phyloP scores from a whole-genome alignment of 2,797 vertebrate species.

The Paedocypris micromegethes region DNA sequence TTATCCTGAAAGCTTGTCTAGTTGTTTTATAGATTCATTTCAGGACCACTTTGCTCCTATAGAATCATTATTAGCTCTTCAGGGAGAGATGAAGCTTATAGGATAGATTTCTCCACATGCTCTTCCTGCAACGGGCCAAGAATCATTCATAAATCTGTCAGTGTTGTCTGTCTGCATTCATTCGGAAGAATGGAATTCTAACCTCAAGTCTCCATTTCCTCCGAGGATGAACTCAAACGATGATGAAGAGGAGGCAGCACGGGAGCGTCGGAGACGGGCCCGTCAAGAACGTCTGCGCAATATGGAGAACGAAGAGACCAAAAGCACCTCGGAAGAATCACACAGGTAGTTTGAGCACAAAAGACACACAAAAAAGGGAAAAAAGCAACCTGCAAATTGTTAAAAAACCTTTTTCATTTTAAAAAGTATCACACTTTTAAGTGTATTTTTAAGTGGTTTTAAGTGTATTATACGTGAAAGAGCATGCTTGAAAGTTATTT shows the following conservation, averaged over 20 bases:
- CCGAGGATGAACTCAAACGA: conserved; percentile 74
- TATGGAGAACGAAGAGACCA: conserved; percentile 72
- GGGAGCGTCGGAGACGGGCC: conserved; percentile 81
- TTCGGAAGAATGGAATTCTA: neutral
- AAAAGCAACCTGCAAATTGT: too few relatives aligned
- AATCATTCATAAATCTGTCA: conserved; percentile 10
- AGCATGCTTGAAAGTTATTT: too few relatives aligned
- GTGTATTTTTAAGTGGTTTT: neutral
- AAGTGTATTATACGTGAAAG: too few relatives aligned
- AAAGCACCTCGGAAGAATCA: conserved; percentile 62
- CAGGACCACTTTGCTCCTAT: conserved; percentile 10
- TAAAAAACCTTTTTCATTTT: too few relatives aligned
- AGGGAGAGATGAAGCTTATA: conserved; percentile 10
- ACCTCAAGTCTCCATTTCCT: neutral
- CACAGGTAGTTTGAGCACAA: conserved; percentile 70
- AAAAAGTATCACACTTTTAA: neutral
- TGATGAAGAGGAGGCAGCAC: conserved; percentile 85
- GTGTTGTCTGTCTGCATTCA: conserved; percentile 1
- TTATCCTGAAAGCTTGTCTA: neutral
- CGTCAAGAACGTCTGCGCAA: conserved; percentile 86
- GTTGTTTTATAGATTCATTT: neutral
- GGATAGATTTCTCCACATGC: conserved; percentile 1
- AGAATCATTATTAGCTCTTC: conserved; percentile 14
- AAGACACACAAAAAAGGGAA: too few relatives aligned
- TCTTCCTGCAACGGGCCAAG: conserved; percentile 3